These are phyloP conservation scores for Rhaphigaster nebulosa DNA, from an alignment of 2,888 invertebrate species.

Conservation along the genomic window DNA sequence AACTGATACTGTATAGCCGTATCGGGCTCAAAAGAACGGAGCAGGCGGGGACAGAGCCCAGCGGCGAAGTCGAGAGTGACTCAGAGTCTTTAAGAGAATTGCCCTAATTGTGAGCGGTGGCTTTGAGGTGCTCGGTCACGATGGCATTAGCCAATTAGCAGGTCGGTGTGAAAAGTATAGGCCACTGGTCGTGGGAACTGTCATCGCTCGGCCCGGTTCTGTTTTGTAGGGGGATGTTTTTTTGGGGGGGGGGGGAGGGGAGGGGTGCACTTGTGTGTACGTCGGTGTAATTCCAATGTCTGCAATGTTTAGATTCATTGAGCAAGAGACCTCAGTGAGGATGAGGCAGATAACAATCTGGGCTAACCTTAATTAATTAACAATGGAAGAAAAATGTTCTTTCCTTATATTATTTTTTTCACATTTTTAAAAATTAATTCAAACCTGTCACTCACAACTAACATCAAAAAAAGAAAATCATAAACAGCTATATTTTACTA, in stretches of 20 bases:
- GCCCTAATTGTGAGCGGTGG: slow-evolving; percentile 47
- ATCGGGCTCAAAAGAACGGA: background rate
- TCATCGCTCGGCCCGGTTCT: background rate
- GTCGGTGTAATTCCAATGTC: background rate
- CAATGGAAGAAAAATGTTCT: too few relatives aligned
- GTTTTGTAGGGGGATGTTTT: background rate
- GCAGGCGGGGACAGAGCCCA: background rate
- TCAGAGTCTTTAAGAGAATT: slow-evolving; percentile 50
- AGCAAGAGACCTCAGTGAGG: too few relatives aligned
- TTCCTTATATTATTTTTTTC: too few relatives aligned
- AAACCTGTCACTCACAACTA: too few relatives aligned
- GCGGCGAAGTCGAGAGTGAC: background rate
- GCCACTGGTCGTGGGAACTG: slow-evolving; percentile 30
- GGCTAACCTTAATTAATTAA: too few relatives aligned
- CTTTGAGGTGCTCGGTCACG: slow-evolving; percentile 26
- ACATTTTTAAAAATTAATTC: too few relatives aligned
- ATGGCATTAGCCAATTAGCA: slow-evolving; percentile 46
- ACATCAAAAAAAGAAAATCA: too few relatives aligned
- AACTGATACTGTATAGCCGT: background rate
- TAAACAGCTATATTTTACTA: too few relatives aligned
- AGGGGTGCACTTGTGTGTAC: background rate
- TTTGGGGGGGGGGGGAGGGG: too few relatives aligned
- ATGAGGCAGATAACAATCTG: too few relatives aligned
- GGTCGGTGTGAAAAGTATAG: slow-evolving; percentile 46
- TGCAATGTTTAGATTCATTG: background rate